Evolutionary conservation across 1,140 invertebrate species (phyloP), one percentile per base, ranked within the genome.

Genomic region (Zaprionus kolodkinae): DNA sequence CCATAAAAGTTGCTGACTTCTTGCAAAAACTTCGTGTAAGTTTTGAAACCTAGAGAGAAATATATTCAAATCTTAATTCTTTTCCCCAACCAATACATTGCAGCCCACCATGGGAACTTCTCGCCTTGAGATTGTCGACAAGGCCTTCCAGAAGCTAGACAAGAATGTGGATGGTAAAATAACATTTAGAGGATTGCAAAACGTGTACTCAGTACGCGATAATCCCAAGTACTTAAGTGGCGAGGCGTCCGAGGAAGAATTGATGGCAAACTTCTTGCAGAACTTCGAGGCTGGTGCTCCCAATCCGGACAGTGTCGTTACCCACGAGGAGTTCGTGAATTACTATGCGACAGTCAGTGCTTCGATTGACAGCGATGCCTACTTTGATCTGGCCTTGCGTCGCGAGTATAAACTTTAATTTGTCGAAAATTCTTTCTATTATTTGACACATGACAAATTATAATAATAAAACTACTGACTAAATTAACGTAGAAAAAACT

Each of bases 331-430:
- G 93, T 99, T 99, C 79, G 93, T 97, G 83, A 97, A 99, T 92
- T 99, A 99, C 92, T 99, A 99, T 93, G 94, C 96, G 50, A 97
- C 96, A 0, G 96, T 99, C 50, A 98, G 97, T 91, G 96, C 97
- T 9, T 98, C 97, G 1, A 97, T 99, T 54, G 98, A 99, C 92
- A 96, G 97, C 68, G 98, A 99, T 91, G 96, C 95, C 15, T 99
- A 98, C 87, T 99, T 99, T 85, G 98, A 99, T 93, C 93, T 99
- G 36, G 97, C 99, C 95, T 98, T 99, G 95, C 94, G 98, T 65
- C 96, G 97, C 83, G 95, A 96, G 11, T 99, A 97, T 92, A 97
- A 97, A 92, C 93, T 98, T 54, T 97, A 95, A 95, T 12, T 17
- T 5, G n/a, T 5, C 27, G 6, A 30, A 30, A 30, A 2, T 2